Conservation (phyloP, 2,113 vertebrate species). For the Acrocephalus arundinaceus region DNA sequence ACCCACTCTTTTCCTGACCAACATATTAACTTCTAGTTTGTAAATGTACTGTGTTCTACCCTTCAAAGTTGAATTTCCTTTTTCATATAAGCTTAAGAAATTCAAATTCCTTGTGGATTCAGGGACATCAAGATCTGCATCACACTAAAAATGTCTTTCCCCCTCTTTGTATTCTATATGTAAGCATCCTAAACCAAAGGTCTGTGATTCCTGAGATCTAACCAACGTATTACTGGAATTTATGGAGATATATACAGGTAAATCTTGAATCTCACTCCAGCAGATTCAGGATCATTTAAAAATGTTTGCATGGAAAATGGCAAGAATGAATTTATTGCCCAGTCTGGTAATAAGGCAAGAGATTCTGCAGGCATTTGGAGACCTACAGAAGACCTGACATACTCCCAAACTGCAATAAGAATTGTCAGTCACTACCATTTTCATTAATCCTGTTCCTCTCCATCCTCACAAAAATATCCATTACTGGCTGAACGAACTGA, state of each 20-base stretch:
- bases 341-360: neutral
- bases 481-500: neutral
- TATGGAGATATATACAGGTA: neutral
- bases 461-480: neutral
- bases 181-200: neutral
- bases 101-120: neutral
- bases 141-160: neutral
- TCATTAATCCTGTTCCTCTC: neutral
- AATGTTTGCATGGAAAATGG: neutral
- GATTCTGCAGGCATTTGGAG: neutral
- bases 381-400: neutral
- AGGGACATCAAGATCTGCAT: neutral
- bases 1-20: neutral
- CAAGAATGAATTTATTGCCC: neutral
- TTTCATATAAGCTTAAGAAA: constrained; percentile 15
- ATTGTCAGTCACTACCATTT: neutral
- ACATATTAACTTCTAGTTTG: neutral
- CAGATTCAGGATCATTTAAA: neutral
- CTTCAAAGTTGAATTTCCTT: neutral
- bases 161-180: neutral
- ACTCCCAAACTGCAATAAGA: neutral
- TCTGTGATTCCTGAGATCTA: neutral
- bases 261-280: neutral
- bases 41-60: neutral
- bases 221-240: neutral